Conservation (phyloP, 1,140 invertebrate species). For the Sesamia nonagrioides region DNA sequence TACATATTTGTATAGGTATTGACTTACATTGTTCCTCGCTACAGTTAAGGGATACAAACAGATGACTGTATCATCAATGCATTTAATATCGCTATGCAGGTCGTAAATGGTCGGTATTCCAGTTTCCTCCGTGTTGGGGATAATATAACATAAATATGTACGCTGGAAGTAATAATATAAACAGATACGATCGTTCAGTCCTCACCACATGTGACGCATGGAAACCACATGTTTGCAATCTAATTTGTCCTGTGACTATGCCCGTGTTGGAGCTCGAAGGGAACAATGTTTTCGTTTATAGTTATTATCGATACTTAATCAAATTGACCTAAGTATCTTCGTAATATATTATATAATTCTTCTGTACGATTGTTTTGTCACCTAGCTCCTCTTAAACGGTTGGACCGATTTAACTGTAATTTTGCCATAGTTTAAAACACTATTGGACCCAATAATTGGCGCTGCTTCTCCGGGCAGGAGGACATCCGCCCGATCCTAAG, state of each 20-base stretch:
- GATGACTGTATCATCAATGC: background rate
- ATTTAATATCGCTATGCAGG: background rate
- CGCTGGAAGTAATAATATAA: conserved; percentile 11
- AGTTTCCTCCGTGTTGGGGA: conserved; percentile 18
- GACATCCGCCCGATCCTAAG: no score
- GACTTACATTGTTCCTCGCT: background rate
- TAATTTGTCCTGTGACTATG: conserved; percentile 10
- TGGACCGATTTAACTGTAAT: no score
- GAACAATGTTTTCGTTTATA: background rate
- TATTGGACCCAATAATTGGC: no score
- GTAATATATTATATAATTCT: background rate
- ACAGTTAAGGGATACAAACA: background rate
- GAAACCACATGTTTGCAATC: conserved; percentile 22
- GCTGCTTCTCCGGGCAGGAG: no score
- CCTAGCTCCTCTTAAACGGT: no score
- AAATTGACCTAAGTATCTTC: background rate
- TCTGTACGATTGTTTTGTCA: no score
- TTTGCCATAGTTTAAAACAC: no score
- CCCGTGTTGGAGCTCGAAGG: background rate
- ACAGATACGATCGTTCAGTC: background rate
- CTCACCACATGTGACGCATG: conserved; percentile 29
- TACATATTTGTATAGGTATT: no score
- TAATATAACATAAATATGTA: background rate
- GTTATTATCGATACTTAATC: background rate
- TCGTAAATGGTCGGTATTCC: conserved; percentile 2